These are phyloP conservation scores for Podarcis raffonei DNA, from an alignment of 2,113 vertebrate genomes.

Conservation along the genomic window DNA sequence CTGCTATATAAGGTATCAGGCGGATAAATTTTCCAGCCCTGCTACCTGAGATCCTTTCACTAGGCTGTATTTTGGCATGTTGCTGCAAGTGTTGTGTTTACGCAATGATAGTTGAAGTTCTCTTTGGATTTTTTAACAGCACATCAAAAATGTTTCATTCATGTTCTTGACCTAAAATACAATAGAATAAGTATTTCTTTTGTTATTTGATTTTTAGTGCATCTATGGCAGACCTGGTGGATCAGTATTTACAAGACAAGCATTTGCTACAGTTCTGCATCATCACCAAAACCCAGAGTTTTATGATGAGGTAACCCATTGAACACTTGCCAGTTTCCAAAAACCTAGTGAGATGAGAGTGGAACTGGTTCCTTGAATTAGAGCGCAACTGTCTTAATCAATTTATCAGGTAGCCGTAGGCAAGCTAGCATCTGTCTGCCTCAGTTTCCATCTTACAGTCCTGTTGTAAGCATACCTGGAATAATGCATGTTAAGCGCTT, in stretches of 20 bases:
- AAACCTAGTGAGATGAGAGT: not conserved
- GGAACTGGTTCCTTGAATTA: not conserved
- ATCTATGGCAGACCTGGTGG: conserved; percentile 95
- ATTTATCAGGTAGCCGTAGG: not conserved
- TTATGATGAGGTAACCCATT: conserved; percentile 91
- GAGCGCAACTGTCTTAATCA: not conserved
- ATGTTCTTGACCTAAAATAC: not conserved
- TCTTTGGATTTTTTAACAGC: not conserved
- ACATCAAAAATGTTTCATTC: not conserved
- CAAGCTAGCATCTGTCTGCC: not conserved
- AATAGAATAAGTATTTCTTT: not conserved
- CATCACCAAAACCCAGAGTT: conserved; percentile 98
- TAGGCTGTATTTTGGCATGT: too few relatives aligned
- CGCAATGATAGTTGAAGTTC: too few relatives aligned
- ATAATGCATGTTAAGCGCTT: not conserved
- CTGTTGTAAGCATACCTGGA: not conserved
- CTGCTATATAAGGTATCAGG: too few relatives aligned
- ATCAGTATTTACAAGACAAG: conserved; percentile 88
- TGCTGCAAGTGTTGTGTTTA: too few relatives aligned
- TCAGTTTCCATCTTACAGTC: not conserved
- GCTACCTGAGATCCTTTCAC: too few relatives aligned
- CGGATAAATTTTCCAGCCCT: too few relatives aligned
- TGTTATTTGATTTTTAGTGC: conserved; percentile 78
- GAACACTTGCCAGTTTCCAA: conserved; percentile 8
- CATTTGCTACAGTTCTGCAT: conserved; percentile 91